Conservation (phyloP, 2,113 vertebrate species). For the Xiphorhynchus elegans region DNA sequence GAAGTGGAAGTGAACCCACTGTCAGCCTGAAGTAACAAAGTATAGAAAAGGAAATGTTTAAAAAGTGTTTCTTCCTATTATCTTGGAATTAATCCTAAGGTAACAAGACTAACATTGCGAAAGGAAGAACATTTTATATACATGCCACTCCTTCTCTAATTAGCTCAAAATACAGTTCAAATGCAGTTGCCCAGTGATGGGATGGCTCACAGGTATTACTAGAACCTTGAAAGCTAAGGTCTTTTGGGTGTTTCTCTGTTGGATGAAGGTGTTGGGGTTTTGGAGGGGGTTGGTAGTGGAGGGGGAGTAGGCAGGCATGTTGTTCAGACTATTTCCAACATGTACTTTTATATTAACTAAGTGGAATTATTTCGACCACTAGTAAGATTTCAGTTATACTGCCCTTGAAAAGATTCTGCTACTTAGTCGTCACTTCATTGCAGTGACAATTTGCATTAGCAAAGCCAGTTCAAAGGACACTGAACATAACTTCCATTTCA, state of each 20-base stretch:
- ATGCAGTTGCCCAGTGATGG: background rate
- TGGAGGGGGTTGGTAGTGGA: background rate
- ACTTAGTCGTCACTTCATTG: background rate
- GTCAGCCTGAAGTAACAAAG: background rate
- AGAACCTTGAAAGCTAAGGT: background rate
- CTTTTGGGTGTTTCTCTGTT: background rate
- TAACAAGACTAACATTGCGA: background rate
- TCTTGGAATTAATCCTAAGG: background rate
- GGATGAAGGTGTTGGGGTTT: background rate
- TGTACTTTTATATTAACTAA: background rate
- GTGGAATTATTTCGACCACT: background rate
- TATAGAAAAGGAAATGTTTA: background rate
- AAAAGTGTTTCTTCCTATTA: background rate
- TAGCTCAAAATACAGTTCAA: background rate
- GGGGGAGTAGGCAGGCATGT: background rate
- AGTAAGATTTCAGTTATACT: background rate
- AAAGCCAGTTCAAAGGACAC: background rate
- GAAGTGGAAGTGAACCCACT: background rate
- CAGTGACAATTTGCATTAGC: background rate
- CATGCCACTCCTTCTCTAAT: background rate
- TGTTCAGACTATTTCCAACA: background rate
- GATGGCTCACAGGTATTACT: background rate
- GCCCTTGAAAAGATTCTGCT: background rate
- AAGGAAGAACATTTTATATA: background rate
- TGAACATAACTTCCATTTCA: background rate